Conservation (phyloP, 2,797 vertebrate genomes). For the Graptemys geographica region DNA sequence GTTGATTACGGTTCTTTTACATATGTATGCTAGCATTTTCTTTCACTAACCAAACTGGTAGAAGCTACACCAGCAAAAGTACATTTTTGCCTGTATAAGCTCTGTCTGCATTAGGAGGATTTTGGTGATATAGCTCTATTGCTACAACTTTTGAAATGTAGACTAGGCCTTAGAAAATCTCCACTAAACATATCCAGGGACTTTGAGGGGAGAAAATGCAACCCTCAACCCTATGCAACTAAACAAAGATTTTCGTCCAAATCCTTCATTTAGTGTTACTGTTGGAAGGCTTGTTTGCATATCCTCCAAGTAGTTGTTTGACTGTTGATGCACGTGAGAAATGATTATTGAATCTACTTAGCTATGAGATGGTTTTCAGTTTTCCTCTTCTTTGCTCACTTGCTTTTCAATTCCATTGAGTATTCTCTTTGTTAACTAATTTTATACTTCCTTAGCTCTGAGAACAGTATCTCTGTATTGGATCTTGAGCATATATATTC, state of each 20-base stretch:
- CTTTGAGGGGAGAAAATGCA: not conserved
- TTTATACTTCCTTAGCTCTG: accelerated
- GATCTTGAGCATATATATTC: accelerated
- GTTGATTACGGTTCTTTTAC: not conserved
- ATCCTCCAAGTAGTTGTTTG: not conserved
- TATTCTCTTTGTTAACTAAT: not conserved
- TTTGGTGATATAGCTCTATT: not conserved
- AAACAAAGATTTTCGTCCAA: not conserved
- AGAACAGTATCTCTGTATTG: not conserved
- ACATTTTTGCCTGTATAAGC: not conserved
- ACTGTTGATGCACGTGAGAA: not conserved
- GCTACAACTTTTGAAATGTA: not conserved
- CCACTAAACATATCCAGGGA: not conserved
- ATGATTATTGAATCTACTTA: not conserved
- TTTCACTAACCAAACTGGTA: accelerated
- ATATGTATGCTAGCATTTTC: not conserved
- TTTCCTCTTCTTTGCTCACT: not conserved
- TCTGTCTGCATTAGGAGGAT: not conserved
- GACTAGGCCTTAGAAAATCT: not conserved
- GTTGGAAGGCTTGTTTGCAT: not conserved
- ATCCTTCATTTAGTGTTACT: not conserved
- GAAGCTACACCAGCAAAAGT: not conserved
- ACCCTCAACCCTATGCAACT: not conserved
- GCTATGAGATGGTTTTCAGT: not conserved
- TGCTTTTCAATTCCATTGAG: not conserved